Percentiles rank a stretch among this genome's conserved stretches.
Evolutionary conservation across 2,888 invertebrate genomes (phyloP).

Genomic region (Patella depressa): DNA sequence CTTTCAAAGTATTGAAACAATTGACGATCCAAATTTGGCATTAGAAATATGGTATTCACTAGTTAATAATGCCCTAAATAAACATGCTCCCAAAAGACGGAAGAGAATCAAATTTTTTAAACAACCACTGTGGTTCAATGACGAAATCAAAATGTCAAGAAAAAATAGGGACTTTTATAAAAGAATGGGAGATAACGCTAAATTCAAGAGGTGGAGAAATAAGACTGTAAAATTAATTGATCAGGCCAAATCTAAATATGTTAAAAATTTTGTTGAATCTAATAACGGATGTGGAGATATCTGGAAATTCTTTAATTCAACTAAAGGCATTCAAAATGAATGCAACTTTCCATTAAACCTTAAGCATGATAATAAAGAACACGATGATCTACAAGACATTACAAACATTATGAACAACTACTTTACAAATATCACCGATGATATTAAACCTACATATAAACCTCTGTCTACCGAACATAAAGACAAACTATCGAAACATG

Average conservation of each 20-base stretch:
- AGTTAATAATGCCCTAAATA: neutral
- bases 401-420: too few relatives aligned
- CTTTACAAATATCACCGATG: too few relatives aligned
- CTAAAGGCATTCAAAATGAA: too few relatives aligned
- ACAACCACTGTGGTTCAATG: neutral
- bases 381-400: too few relatives aligned
- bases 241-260: neutral
- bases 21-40: neutral
- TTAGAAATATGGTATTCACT: neutral
- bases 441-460: too few relatives aligned
- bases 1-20: neutral
- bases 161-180: neutral
- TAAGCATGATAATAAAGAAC: too few relatives aligned
- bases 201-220: neutral
- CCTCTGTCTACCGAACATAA: too few relatives aligned
- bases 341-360: too few relatives aligned
- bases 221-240: neutral
- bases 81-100: conserved; percentile 2
- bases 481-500: too few relatives aligned
- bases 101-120: neutral
- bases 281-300: too few relatives aligned
- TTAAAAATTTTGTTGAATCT: neutral
- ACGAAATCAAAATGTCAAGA: too few relatives aligned
- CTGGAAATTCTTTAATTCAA: too few relatives aligned
- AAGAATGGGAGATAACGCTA: neutral